Base-by-base conservation (phyloP, 2,113 vertebrate genomes). In the Microtus richardsoni region DNA sequence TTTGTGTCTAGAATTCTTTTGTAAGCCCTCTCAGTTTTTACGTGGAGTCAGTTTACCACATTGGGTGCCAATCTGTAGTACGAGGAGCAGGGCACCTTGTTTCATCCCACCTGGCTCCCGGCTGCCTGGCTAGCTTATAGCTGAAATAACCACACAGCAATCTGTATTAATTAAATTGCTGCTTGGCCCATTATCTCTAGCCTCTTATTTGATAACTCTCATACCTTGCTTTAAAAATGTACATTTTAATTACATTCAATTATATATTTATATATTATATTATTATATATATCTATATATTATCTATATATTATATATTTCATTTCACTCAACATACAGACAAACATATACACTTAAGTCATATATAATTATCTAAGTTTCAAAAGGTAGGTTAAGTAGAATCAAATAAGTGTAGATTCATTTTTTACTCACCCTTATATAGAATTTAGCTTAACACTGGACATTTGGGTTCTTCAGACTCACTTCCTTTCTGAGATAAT, bases 401-500 rank as follows among this genome's bases (percentile, higher is more conserved):
- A 74, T 80, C 73, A 80, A 83, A 70, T 28, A 8, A 19, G 3
- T 75, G 78, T 79, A 89, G 39, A 62, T 19, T 85, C 6, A 47
- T 64, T 41, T 47, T 58, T 52, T 9, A 24, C 66, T 80, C 14
- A 62, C 5, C 19, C 41, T 74, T 73, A 78, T 36, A 64, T 22
- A 91, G 88, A 89, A 70, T 79, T 93, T 75, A 95, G 5, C 44
- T 85, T 87, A 71, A 30, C 47, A 14, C 24, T 49, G 26, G 60
- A 17, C 13, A 71, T 52, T 24, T 66, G 86, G 68, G 4, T 8
- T 24, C 39, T 84, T 58, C 4, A 36, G 6, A 58, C 14, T 2
- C 30, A 21, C 73, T 95, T 93, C 7, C 78, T 82, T 95, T 93
- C 54, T 58, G 62, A 41, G 39, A 62, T 83, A 83, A 62, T 62